Percentiles rank a stretch among this genome's conserved stretches.
phyloP scores from a whole-genome alignment of 2,797 vertebrate species.

The Aldrovandia affinis region DNA sequence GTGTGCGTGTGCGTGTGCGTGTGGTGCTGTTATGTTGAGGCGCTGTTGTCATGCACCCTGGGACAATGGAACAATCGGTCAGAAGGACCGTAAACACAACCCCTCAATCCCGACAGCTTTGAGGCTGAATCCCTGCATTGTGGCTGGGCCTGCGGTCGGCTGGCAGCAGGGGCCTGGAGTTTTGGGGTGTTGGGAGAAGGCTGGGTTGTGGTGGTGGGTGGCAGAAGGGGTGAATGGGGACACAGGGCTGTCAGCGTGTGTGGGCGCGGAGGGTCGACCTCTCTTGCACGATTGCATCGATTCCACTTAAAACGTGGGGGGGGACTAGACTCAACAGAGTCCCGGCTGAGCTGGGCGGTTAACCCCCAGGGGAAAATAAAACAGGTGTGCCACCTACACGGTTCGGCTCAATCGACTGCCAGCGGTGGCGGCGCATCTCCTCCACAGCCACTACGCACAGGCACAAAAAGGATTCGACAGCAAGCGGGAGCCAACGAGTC shows the following conservation, averaged over 20 bases:
- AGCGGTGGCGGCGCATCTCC: too few species aligned
- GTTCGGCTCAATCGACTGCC: too few species aligned
- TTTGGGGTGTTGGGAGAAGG: background rate
- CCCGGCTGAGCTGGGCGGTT: too few species aligned
- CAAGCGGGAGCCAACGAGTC: background rate
- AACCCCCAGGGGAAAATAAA: too few species aligned
- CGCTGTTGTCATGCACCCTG: background rate
- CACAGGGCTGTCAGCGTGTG: background rate
- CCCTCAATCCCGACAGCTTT: background rate
- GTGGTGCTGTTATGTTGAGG: background rate
- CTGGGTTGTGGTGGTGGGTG: background rate
- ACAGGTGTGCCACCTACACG: too few species aligned
- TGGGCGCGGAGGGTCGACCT: background rate
- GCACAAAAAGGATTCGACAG: background rate
- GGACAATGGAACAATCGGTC: background rate
- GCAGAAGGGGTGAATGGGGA: background rate
- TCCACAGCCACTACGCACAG: too few species aligned
- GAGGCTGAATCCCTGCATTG: background rate
- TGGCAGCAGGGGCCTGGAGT: background rate
- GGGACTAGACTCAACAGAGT: too few species aligned
- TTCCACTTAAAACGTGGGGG: background rate
- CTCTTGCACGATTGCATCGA: too few species aligned
- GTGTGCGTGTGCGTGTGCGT: background rate
- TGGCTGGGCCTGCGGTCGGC: background rate
- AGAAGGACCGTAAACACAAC: background rate